Conservation (phyloP, 2,888 invertebrate species). For the Latheticus oryzae region DNA sequence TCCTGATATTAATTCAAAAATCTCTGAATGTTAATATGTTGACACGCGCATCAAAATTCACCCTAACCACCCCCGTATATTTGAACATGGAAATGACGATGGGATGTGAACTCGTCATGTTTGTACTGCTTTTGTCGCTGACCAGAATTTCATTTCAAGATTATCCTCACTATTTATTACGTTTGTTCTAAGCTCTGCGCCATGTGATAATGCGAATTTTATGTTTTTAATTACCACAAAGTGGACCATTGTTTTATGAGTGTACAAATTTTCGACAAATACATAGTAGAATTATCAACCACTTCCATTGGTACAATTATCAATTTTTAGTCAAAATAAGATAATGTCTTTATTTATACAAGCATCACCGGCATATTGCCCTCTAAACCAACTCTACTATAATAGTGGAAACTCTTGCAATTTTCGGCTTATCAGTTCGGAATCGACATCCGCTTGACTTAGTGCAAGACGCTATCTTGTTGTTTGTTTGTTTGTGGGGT, state of each 20-base stretch:
- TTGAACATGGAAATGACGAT: constrained; percentile 52
- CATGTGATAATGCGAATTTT: constrained; percentile 57
- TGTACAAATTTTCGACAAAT: no score
- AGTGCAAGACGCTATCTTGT: constrained; percentile 51
- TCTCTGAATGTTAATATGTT: constrained; percentile 56
- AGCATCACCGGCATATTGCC: no score
- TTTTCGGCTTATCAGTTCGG: constrained; percentile 42
- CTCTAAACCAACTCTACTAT: no score
- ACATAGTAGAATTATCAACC: no score
- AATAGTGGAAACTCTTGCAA: no score
- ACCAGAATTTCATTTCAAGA: constrained; percentile 60
- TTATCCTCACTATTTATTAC: constrained; percentile 60
- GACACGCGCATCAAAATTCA: constrained; percentile 36
- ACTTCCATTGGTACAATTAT: no score
- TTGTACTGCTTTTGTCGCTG: constrained; percentile 47
- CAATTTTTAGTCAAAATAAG: no score
- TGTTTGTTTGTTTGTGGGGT: constrained; percentile 50
- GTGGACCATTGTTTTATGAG: constrained; percentile 28
- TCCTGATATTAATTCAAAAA: constrained; percentile 58
- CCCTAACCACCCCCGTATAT: constrained; percentile 40
- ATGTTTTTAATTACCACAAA: constrained; percentile 53
- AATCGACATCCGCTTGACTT: constrained; percentile 50
- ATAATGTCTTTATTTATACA: no score
- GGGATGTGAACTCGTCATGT: constrained; percentile 46
- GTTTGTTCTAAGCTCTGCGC: constrained; percentile 55